A percentile compares a stretch with the other conserved stretches of the same genome.
Evolutionary conservation across 2,797 vertebrate genomes (phyloP).

Genomic region (Chaetophractus vellerosus): DNA sequence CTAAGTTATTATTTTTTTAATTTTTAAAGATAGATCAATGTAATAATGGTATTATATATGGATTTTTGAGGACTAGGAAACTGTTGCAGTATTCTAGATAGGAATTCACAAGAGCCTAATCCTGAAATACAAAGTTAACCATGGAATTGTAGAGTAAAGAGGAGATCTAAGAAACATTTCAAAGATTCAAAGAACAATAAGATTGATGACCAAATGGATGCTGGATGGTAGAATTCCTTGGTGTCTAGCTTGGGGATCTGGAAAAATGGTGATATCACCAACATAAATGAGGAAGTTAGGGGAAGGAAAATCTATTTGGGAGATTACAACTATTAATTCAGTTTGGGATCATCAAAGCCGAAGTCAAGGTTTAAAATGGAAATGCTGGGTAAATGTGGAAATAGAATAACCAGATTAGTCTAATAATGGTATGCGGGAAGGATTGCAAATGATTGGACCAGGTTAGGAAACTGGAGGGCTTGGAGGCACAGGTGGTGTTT

Average conservation of each 20-base stretch:
- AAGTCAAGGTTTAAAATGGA: slow-evolving; percentile 44
- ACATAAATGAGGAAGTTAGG: slow-evolving; percentile 15
- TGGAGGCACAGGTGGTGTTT: neutral
- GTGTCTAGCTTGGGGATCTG: slow-evolving; percentile 36
- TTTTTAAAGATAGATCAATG: slow-evolving; percentile 54
- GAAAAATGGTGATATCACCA: neutral
- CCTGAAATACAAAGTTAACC: slow-evolving; percentile 31
- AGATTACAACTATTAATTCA: slow-evolving; percentile 29
- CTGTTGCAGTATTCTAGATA: neutral
- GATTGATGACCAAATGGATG: neutral
- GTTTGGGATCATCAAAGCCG: slow-evolving; percentile 40
- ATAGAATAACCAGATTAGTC: neutral
- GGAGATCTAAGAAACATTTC: slow-evolving; percentile 55
- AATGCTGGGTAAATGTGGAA: neutral
- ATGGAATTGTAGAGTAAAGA: slow-evolving; percentile 57
- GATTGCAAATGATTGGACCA: neutral
- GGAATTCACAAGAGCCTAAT: slow-evolving; percentile 49
- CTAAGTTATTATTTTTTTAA: slow-evolving; percentile 50
- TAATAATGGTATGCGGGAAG: neutral
- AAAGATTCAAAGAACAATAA: slow-evolving; percentile 47
- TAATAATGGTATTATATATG: neutral
- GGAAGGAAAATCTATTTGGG: slow-evolving; percentile 3
- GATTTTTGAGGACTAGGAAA: neutral
- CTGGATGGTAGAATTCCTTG: slow-evolving; percentile 19
- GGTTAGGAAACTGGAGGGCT: neutral